Evolutionary conservation across 2,797 vertebrate genomes (phyloP).

Genomic region (Argya squamiceps): DNA sequence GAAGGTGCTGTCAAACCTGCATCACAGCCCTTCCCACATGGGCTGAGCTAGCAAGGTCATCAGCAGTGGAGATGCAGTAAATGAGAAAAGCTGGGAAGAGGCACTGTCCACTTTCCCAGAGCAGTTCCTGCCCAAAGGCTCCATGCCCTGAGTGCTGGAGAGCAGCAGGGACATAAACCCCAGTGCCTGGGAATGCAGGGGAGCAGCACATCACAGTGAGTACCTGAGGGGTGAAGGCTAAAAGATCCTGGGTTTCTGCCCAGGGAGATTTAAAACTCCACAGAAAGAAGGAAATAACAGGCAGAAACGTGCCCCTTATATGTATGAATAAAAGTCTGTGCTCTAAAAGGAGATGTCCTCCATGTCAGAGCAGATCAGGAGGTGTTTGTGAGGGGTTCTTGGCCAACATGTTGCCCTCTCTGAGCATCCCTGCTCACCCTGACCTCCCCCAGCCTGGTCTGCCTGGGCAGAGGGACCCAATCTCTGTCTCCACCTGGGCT

Average conservation of each 20-base stretch:
- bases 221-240: not conserved
- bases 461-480: not conserved
- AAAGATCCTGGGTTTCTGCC: not conserved
- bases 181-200: not conserved
- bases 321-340: not conserved
- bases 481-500: not conserved
- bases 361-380: not conserved
- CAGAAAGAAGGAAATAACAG: not conserved
- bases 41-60: not conserved
- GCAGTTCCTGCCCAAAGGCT: not conserved
- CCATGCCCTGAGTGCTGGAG: fast-evolving
- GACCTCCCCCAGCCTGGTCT: not conserved
- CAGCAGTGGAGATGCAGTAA: not conserved
- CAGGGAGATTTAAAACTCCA: not conserved
- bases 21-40: not conserved
- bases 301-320: not conserved
- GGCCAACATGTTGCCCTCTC: not conserved
- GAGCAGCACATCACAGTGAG: not conserved
- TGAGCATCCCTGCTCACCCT: not conserved
- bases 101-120: fast-evolving
- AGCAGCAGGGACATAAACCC: not conserved
- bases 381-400: not conserved
- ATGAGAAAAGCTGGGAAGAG: not conserved
- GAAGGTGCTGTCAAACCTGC: not conserved
- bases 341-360: not conserved